phyloP scores from a whole-genome alignment of 2,888 invertebrate genomes.

The Scrobipalpa atriplicella region DNA sequence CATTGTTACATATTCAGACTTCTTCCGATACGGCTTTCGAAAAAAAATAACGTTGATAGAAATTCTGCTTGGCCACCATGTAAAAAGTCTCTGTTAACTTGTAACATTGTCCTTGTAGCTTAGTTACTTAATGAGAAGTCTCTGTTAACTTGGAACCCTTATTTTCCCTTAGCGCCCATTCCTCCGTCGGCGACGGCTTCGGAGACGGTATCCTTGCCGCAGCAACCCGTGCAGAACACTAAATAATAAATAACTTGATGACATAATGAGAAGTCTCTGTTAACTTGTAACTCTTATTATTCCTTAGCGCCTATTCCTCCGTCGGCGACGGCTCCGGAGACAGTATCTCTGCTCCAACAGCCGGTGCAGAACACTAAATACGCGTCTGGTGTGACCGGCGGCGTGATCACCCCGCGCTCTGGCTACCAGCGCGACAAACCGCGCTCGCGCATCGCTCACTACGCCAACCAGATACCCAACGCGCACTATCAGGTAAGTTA shows the following conservation, averaged over 20 bases:
- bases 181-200: slow-evolving; percentile 79
- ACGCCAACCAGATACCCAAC: slow-evolving; percentile 47
- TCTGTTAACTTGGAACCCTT: background rate
- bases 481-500: slow-evolving; percentile 49
- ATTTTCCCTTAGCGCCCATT: slow-evolving; percentile 44
- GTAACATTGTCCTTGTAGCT: no score
- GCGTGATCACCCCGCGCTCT: slow-evolving; percentile 63
- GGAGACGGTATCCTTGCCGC: slow-evolving; percentile 75
- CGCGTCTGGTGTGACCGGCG: slow-evolving; percentile 61
- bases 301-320: slow-evolving; percentile 59
- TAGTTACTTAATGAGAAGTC: background rate
- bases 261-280: background rate
- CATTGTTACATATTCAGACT: no score
- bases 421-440: slow-evolving; percentile 68
- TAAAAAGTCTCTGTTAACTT: background rate
- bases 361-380: slow-evolving; percentile 69
- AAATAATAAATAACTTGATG: slow-evolving; percentile 60
- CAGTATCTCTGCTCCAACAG: slow-evolving; percentile 75
- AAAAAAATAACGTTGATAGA: no score
- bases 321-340: slow-evolving; percentile 78
- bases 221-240: slow-evolving; percentile 67
- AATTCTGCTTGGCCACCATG: no score
- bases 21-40: no score
- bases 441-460: slow-evolving; percentile 58
- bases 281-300: background rate